These are phyloP conservation scores for Zingel zingel DNA, from an alignment of 2,113 vertebrate genomes.

Conservation along the genomic window DNA sequence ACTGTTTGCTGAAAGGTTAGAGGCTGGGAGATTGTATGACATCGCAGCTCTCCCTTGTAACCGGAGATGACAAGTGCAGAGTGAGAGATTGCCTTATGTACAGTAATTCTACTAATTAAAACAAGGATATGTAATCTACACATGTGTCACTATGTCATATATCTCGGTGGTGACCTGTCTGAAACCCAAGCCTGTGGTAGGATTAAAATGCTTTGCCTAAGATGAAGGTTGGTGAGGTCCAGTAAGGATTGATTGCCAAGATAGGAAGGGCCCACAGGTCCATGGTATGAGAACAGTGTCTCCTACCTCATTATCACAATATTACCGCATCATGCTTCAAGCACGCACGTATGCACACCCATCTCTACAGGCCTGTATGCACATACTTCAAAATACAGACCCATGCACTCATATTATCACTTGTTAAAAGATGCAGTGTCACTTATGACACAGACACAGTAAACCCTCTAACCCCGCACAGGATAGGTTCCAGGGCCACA, in stretches of 20 bases:
- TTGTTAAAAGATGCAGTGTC: constrained; percentile 12
- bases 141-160: constrained; percentile 80
- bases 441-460: neutral
- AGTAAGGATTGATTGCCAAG: constrained; percentile 64
- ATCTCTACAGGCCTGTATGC: constrained; percentile 4
- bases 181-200: constrained; percentile 78
- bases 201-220: constrained; percentile 83
- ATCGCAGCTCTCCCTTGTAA: constrained; percentile 69
- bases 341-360: constrained; percentile 36
- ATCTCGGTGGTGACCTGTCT: constrained; percentile 77
- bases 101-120: constrained; percentile 81
- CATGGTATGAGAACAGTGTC: constrained; percentile 78
- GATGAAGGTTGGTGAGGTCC: constrained; percentile 68
- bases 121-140: constrained; percentile 81
- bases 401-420: neutral
- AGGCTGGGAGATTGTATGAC: constrained; percentile 65
- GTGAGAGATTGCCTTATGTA: constrained; percentile 59
- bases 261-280: constrained; percentile 68
- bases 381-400: constrained; percentile 9
- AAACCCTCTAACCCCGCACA: neutral
- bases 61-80: constrained; percentile 53
- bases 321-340: constrained; percentile 62
- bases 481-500: neutral
- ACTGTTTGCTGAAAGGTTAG: constrained; percentile 55
- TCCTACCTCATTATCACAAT: constrained; percentile 80